Base-by-base conservation (phyloP, 2,888 invertebrate species). In the Chrysina gloriosa region DNA sequence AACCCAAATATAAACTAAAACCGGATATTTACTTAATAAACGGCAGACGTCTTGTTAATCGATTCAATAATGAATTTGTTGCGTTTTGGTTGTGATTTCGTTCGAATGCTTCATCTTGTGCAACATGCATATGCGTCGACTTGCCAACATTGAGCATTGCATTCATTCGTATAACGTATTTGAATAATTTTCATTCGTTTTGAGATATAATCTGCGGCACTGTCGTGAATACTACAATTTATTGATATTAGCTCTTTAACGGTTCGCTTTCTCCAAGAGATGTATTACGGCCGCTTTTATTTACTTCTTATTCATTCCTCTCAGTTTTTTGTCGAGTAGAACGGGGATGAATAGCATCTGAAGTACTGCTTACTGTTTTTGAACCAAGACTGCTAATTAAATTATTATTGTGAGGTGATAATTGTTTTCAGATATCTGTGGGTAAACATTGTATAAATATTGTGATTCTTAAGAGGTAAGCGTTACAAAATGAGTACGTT, bases 21-120 rank as follows among this genome's bases (percentile, higher is more conserved):
- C 58, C 58, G 58, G 58, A 61, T 61, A 61, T 61, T 61, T 61
- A 61, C 58, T 45, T 61, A 42, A 27, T 61, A 61, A 61, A 61
- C 25, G 58, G 58, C 58, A 61, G 58, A 61, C 45, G 58, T 61
- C 58, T 42, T 45, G 36, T 61, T 61, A 61, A 61, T 61, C 58
- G 58, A 19, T 42, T 61, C 58, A 29, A 61, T 61, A 61, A 61
- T 61, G 58, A 61, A 42, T 61, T 42, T 61, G 42, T 61, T 61
- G 58, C 27, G 42, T 42, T 61, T 52, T 31, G 11, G 11, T 16
- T 25, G 16, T 42, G 39, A 61, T 61, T 61, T 29, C 7, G 27
- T 25, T 42, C 11, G 42, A 42, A 42, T 42, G n/a, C 25, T 42
- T 16, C 11, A 27, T 16, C 42, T 45, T 29, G 42, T 27, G 16